phyloP scores from a whole-genome alignment of 2,797 vertebrate species.

The Hydrophis major region DNA sequence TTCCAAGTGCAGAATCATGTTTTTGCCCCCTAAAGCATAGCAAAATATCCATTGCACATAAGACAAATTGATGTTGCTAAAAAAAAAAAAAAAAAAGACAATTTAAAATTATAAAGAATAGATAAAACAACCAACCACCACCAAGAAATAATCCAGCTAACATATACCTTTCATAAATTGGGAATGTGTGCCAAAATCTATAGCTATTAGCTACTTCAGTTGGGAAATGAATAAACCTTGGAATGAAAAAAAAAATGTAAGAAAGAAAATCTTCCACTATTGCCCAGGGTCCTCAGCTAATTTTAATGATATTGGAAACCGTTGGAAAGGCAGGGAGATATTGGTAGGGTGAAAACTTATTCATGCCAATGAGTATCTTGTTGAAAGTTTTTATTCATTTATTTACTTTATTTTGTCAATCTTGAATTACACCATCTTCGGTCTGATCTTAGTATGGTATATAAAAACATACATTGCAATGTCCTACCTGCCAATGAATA shows the following conservation, averaged over 20 bases:
- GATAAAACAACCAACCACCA: neutral
- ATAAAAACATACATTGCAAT: no score
- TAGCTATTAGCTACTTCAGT: neutral
- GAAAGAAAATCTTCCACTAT: neutral
- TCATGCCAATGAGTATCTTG: no score
- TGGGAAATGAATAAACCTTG: neutral
- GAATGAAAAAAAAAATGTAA: neutral
- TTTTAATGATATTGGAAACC: neutral
- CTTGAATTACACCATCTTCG: no score
- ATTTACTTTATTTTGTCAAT: no score
- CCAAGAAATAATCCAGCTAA: neutral
- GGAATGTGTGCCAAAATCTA: neutral
- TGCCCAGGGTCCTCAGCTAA: neutral
- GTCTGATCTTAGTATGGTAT: no score
- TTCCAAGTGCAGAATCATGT: neutral
- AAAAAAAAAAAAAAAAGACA: neutral
- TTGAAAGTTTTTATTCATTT: no score
- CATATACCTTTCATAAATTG: neutral
- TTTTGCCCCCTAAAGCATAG: neutral
- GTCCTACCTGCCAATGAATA: no score
- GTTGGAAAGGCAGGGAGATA: neutral
- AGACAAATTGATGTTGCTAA: neutral
- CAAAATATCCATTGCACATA: neutral
- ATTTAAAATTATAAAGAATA: neutral
- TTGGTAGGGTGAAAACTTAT: neutral